phyloP scores from a whole-genome alignment of 1,140 invertebrate genomes.

The Platyura marginata region DNA sequence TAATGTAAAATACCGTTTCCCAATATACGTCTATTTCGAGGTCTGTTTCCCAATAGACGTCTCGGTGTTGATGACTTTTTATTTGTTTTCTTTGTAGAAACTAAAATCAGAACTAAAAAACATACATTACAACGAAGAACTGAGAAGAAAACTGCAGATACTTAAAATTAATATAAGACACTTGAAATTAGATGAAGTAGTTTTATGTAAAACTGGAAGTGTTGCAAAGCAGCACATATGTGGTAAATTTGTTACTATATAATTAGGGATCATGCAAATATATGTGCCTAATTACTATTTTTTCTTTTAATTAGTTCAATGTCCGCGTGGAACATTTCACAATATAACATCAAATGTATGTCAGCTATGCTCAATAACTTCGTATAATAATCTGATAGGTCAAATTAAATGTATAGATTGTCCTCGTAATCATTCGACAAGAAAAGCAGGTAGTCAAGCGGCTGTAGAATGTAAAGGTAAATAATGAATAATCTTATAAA shows the following conservation, averaged over 20 bases:
- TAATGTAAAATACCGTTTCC: no score
- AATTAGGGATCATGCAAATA: background rate
- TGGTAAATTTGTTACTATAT: conserved; percentile 8
- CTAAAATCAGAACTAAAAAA: conserved; percentile 2
- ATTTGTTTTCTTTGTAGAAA: background rate
- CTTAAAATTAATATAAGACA: conserved; percentile 2
- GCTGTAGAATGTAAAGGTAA: conserved; percentile 38
- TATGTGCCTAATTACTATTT: conserved; percentile 2
- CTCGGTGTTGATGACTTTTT: no score
- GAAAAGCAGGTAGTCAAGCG: conserved; percentile 30
- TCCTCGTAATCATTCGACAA: conserved; percentile 38
- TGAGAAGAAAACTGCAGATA: background rate
- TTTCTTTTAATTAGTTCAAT: conserved; percentile 31
- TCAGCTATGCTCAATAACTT: conserved; percentile 34
- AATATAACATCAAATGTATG: conserved; percentile 32
- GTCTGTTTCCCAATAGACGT: no score
- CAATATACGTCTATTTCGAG: no score
- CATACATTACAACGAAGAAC: conserved; percentile 1
- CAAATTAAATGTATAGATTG: conserved; percentile 35
- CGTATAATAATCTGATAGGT: conserved; percentile 37
- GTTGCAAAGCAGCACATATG: conserved; percentile 16
- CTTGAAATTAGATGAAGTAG: conserved; percentile 4
- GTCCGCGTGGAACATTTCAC: conserved; percentile 45
- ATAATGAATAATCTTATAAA: conserved; percentile 1
- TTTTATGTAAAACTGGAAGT: conserved; percentile 14